phyloP scores from a whole-genome alignment of 2,797 vertebrate genomes.

The Ptychadena robeensis region DNA sequence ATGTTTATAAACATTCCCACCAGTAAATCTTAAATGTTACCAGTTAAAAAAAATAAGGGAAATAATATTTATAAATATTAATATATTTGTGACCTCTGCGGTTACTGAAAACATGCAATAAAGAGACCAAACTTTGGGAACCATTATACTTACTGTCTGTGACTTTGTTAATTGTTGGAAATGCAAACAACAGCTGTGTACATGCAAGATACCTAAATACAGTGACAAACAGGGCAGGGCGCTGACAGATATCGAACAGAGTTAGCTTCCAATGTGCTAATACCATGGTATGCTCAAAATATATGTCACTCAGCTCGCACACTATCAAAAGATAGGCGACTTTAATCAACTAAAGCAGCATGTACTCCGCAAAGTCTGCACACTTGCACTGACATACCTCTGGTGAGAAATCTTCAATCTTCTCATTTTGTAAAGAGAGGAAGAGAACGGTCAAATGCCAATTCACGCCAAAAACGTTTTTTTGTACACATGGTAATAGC shows the following conservation, averaged over 20 bases:
- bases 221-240: not conserved
- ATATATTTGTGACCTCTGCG: too few relatives aligned
- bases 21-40: too few relatives aligned
- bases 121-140: not conserved
- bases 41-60: too few relatives aligned
- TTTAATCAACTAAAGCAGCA: not conserved
- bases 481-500: not conserved
- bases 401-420: slow-evolving; percentile 62
- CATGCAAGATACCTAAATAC: not conserved
- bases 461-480: slow-evolving; percentile 43
- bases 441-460: slow-evolving; percentile 56
- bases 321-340: not conserved
- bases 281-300: not conserved
- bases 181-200: not conserved
- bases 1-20: too few relatives aligned
- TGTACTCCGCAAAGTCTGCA: not conserved
- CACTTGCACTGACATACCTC: slow-evolving; percentile 49
- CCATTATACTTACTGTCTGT: too few relatives aligned
- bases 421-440: slow-evolving; percentile 64
- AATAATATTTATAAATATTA: too few relatives aligned
- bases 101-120: not conserved
- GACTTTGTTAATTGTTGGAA: not conserved
- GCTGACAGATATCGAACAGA: not conserved
- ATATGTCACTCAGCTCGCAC: not conserved
- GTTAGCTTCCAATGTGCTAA: not conserved